These are phyloP conservation scores for Phoebastria nigripes DNA, from an alignment of 2,797 vertebrate genomes.

Conservation along the genomic window DNA sequence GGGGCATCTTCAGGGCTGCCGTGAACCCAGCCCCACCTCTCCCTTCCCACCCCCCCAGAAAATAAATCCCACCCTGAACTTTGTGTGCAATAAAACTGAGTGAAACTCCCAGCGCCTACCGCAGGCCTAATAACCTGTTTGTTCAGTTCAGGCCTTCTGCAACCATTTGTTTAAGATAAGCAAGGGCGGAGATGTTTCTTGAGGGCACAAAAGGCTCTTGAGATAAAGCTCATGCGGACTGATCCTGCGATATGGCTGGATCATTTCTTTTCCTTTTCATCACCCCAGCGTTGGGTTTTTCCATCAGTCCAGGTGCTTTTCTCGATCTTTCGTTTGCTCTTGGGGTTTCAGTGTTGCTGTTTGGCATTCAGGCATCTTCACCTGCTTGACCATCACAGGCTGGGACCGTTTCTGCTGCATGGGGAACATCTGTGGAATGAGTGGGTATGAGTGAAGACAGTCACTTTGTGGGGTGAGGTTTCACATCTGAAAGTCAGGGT, in stretches of 20 bases:
- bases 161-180: conserved; percentile 57
- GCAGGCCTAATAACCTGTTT: conserved; percentile 23
- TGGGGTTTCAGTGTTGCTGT: background rate
- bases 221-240: background rate
- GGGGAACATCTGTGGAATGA: fast-evolving
- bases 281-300: background rate
- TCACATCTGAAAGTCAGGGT: background rate
- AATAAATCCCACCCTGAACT: conserved; percentile 25
- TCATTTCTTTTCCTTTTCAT: background rate
- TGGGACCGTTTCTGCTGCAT: background rate
- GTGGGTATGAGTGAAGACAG: background rate
- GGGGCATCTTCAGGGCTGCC: fast-evolving
- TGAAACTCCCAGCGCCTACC: background rate
- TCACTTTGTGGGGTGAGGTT: background rate
- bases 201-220: conserved; percentile 11
- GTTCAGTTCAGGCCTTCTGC: conserved; percentile 34
- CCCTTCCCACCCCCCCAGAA: background rate
- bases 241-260: fast-evolving
- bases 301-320: background rate
- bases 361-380: background rate
- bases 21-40: background rate
- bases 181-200: conserved; percentile 9
- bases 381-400: fast-evolving
- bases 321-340: background rate
- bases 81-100: background rate